phyloP scores from a whole-genome alignment of 2,888 invertebrate species.

The Ephialtes manifestator region DNA sequence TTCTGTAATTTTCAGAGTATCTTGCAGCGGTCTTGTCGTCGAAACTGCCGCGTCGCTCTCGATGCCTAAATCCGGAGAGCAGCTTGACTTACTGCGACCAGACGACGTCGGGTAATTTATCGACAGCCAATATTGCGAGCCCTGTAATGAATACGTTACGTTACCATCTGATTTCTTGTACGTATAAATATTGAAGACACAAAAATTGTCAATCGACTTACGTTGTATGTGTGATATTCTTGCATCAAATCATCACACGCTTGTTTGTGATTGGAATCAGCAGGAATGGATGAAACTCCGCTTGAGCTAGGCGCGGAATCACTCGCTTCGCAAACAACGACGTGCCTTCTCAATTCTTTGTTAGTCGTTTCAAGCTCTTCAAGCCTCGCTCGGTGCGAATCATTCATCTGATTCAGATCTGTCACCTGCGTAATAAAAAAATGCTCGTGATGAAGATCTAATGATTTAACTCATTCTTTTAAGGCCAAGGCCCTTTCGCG shows the following conservation, averaged over 20 bases:
- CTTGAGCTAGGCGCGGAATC: constrained; percentile 85
- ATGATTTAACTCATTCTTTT: background rate
- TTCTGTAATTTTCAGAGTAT: constrained; percentile 84
- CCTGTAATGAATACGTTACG: constrained; percentile 71
- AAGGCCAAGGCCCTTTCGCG: too few species aligned
- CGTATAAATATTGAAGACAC: background rate
- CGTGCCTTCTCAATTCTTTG: constrained; percentile 83
- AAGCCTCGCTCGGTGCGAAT: constrained; percentile 85
- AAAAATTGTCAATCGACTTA: constrained; percentile 70
- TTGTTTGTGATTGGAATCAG: constrained; percentile 78
- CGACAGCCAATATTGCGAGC: constrained; percentile 82
- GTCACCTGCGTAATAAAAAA: constrained; percentile 75
- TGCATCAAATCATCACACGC: constrained; percentile 81
- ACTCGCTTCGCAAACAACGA: constrained; percentile 82
- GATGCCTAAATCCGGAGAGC: constrained; percentile 95
- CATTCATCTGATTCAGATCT: constrained; percentile 87
- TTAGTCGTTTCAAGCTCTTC: constrained; percentile 85
- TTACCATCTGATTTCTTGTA: constrained; percentile 12
- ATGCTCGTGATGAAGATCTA: background rate
- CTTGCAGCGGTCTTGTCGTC: constrained; percentile 81
- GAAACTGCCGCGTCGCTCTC: constrained; percentile 90
- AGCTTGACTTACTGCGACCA: constrained; percentile 83
- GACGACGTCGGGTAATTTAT: constrained; percentile 80
- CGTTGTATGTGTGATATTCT: constrained; percentile 82
- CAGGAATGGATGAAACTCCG: constrained; percentile 83